Evolutionary conservation across 1,140 invertebrate genomes (phyloP), one percentile per base, ranked within the genome.

Genomic region (Protaetia brevitarsis): DNA sequence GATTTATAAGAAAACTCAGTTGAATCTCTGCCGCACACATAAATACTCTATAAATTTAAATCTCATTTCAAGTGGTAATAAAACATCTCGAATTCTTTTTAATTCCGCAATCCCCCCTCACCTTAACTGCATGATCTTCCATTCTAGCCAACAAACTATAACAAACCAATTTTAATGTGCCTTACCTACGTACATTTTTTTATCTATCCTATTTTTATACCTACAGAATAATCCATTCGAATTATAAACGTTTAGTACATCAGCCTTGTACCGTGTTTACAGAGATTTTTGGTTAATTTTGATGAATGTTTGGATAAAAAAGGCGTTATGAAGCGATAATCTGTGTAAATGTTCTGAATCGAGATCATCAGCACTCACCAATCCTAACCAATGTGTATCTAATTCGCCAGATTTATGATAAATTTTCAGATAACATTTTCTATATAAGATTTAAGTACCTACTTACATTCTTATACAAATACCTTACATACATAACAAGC

Each of bases 171-270:
- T 23, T 19, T 51, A 51, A 51, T 51, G n/a, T n/a, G n/a, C n/a
- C n/a, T n/a, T n/a, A 23, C 41, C n/a, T 51, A 51, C 8, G 16
- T 23, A 51, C 10, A 23, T 23, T 8, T n/a, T n/a, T 51, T 51
- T 19, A 19, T 19, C 16, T 51, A 5, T 23, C 8, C 8, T 8
- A 19, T 51, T 51, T 23, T 51, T 51, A 16, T 23, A 19, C 41
- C n/a, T 16, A 51, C 26, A 51, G 41, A 23, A 51, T 51, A 51
- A 51, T 51, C 41, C 41, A 51, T 23, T 51, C 16, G 41, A 51
- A 51, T 51, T 19, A 19, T 51, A 51, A 51, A 51, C 26, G 41
- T 51, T 51, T 51, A 51, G 8, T 6, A 51, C 10, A 23, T 51
- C 26, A 51, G 26, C n/a, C 41, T 51, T 51, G 41, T 19, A 16